phyloP scores from a whole-genome alignment of 2,888 invertebrate genomes.

The Conistra vaccinii region DNA sequence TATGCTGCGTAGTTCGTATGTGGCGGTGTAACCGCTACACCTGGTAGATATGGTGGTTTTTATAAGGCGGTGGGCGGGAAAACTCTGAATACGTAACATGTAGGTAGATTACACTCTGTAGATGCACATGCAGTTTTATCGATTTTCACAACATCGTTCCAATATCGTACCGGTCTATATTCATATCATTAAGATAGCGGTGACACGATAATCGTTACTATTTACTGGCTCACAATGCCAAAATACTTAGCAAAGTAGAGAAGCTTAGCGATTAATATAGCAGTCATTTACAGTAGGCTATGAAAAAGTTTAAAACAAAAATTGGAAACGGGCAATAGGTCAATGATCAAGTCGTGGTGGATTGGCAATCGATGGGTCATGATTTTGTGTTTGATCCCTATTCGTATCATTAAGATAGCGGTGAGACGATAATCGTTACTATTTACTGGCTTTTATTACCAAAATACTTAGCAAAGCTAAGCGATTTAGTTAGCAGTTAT shows the following conservation, averaged over 20 bases:
- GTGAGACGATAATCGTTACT: too few species aligned
- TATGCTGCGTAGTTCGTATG: too few species aligned
- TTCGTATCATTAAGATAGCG: too few species aligned
- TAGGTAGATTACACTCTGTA: neutral
- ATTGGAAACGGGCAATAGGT: neutral
- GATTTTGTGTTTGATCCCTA: neutral
- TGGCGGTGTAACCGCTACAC: too few species aligned
- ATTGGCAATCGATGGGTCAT: neutral
- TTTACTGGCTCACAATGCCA: neutral
- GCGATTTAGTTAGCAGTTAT: too few species aligned
- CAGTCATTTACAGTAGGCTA: neutral
- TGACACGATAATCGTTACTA: constrained; percentile 14
- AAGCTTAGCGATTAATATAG: neutral
- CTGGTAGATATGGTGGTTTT: too few species aligned
- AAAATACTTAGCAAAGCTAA: too few species aligned
- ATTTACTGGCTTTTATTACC: too few species aligned
- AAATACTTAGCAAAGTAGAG: constrained; percentile 3
- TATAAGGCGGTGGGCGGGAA: neutral
- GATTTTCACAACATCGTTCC: too few species aligned
- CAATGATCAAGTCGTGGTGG: neutral
- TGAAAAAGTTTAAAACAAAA: neutral
- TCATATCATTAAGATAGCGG: neutral
- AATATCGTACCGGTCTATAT: neutral
- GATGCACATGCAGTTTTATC: neutral
- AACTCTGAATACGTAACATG: neutral